phyloP scores from a whole-genome alignment of 1,140 invertebrate species.

The Ericerus pela region DNA sequence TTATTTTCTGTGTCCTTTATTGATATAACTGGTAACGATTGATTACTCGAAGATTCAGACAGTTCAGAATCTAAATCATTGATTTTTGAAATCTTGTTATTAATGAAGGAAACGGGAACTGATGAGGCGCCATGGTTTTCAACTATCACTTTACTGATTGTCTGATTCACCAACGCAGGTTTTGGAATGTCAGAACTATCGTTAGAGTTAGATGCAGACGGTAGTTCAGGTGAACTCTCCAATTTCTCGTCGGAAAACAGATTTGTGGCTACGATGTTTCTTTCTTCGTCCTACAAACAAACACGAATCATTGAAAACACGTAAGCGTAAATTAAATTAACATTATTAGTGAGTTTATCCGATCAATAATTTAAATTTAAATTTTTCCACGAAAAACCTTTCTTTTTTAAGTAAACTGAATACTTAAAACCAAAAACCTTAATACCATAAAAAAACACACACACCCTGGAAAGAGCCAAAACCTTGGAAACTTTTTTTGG shows the following conservation, averaged over 20 bases:
- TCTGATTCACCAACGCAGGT: neutral
- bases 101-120: neutral
- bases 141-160: neutral
- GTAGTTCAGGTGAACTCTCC: neutral
- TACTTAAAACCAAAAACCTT: no score
- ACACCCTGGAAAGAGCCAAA: no score
- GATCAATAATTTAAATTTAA: no score
- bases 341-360: no score
- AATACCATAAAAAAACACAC: no score
- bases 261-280: neutral
- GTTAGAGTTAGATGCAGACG: neutral
- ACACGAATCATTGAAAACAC: no score
- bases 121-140: neutral
- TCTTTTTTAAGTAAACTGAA: no score
- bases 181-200: neutral
- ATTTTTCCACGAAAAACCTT: no score
- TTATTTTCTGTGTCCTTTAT: neutral
- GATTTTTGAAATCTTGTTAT: neutral
- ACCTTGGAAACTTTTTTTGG: no score
- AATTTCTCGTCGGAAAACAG: neutral
- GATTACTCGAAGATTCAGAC: neutral
- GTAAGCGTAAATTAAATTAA: no score
- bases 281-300: neutral
- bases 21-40: conserved; percentile 4
- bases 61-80: neutral